A percentile compares a stretch with the other conserved stretches of the same genome.
These are phyloP conservation scores for Synanceia verrucosa DNA, from an alignment of 2,797 vertebrate species.

Conservation along the genomic window DNA sequence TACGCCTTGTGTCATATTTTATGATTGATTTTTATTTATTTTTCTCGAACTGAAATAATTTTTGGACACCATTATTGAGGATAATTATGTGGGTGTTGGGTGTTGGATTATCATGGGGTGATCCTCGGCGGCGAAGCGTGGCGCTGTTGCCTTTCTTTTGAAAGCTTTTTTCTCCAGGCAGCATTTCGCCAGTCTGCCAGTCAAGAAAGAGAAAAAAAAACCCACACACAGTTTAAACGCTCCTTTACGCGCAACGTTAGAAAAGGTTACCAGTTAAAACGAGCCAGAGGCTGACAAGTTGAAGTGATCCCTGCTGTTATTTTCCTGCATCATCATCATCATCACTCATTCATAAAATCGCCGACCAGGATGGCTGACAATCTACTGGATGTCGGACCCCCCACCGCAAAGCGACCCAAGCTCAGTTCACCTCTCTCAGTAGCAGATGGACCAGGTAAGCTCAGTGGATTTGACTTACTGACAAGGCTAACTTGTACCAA, in stretches of 20 bases:
- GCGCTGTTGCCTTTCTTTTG: constrained; percentile 93
- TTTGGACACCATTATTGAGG: constrained; percentile 75
- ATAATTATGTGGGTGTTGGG: constrained; percentile 89
- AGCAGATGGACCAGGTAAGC: constrained; percentile 95
- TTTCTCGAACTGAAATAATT: constrained; percentile 69
- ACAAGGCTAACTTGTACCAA: not conserved
- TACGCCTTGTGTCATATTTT: constrained; percentile 71
- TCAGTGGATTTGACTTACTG: constrained; percentile 25
- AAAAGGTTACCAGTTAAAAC: constrained; percentile 50
- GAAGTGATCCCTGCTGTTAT: constrained; percentile 37
- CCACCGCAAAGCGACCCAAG: constrained; percentile 95
- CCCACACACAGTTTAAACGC: constrained; percentile 36
- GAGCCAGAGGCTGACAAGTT: constrained; percentile 19
- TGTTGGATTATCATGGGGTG: constrained; percentile 90
- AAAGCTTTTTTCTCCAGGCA: constrained; percentile 68
- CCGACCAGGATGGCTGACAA: constrained; percentile 92
- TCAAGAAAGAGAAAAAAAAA: constrained; percentile 25
- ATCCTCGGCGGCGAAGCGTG: constrained; percentile 89
- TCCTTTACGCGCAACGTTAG: constrained; percentile 43
- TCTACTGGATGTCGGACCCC: constrained; percentile 95
- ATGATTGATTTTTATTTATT: constrained; percentile 76
- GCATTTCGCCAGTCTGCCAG: constrained; percentile 73
- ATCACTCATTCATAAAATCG: constrained; percentile 39
- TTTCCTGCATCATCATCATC: constrained; percentile 22
- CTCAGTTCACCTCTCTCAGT: constrained; percentile 93